phyloP scores from a whole-genome alignment of 2,113 vertebrate genomes.

The Chloropsis cyanopogon region DNA sequence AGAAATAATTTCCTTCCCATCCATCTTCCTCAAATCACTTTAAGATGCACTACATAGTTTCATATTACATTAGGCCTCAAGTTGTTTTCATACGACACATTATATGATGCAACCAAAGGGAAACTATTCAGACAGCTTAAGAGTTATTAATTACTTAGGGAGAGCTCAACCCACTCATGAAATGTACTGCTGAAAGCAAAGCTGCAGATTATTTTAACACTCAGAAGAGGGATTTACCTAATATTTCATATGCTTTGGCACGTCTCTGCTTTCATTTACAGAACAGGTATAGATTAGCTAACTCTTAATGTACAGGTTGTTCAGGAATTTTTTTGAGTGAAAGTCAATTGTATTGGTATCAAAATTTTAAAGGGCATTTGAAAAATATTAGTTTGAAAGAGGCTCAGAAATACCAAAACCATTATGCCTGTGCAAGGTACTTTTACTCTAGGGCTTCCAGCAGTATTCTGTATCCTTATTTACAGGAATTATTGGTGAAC shows the following conservation, averaged over 20 bases:
- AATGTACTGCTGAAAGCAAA: not conserved
- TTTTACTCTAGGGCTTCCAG: not conserved
- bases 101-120: conserved; percentile 65
- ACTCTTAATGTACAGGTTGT: not conserved
- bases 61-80: conserved; percentile 47
- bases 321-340: not conserved
- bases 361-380: not conserved
- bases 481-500: not conserved
- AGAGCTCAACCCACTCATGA: conserved; percentile 14
- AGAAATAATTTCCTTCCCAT: conserved; percentile 61
- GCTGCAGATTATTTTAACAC: not conserved
- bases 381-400: not conserved
- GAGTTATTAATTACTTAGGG: conserved; percentile 60
- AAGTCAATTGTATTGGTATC: not conserved
- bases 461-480: not conserved
- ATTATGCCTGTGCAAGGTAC: not conserved
- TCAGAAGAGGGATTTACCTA: not conserved
- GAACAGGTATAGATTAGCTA: not conserved
- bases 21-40: conserved; percentile 68
- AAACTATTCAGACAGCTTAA: conserved; percentile 67
- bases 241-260: not conserved
- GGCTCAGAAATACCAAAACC: not conserved
- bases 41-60: conserved; percentile 26
- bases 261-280: not conserved
- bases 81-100: conserved; percentile 64